Percentiles rank a stretch among this genome's conserved stretches.
Evolutionary conservation across 2,888 invertebrate genomes (phyloP).

Genomic region (Pristionchus exspectatus): DNA sequence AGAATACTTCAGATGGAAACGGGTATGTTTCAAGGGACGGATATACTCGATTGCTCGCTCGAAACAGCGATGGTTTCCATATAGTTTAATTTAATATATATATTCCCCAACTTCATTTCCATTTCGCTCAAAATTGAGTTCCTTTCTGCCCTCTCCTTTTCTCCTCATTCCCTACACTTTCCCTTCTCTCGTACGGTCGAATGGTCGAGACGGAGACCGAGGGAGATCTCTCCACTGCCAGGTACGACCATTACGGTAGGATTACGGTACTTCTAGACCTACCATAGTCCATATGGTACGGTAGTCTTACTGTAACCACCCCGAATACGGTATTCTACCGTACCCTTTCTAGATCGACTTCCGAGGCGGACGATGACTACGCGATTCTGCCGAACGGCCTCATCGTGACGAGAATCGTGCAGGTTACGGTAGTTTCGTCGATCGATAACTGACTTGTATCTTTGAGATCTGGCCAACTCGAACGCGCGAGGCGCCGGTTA

Average conservation of each 20-base stretch:
- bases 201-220: neutral
- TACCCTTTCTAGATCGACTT: neutral
- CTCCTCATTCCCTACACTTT: neutral
- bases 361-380: conserved; percentile 42
- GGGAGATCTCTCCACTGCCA: conserved; percentile 17
- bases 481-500: neutral
- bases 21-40: no score
- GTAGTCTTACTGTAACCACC: neutral
- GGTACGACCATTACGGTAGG: neutral
- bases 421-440: neutral
- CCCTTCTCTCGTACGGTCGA: neutral
- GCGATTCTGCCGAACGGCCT: conserved; percentile 34
- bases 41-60: no score
- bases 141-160: no score
- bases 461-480: conserved; percentile 46
- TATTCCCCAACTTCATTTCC: no score
- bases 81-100: no score
- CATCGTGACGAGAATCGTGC: conserved; percentile 44
- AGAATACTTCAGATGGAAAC: no score
- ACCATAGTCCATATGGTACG: neutral
- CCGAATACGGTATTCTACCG: neutral
- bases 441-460: neutral
- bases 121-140: neutral
- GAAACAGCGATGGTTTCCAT: no score
- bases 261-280: neutral